phyloP scores from a whole-genome alignment of 2,113 vertebrate species.

The Noturus placidus region DNA sequence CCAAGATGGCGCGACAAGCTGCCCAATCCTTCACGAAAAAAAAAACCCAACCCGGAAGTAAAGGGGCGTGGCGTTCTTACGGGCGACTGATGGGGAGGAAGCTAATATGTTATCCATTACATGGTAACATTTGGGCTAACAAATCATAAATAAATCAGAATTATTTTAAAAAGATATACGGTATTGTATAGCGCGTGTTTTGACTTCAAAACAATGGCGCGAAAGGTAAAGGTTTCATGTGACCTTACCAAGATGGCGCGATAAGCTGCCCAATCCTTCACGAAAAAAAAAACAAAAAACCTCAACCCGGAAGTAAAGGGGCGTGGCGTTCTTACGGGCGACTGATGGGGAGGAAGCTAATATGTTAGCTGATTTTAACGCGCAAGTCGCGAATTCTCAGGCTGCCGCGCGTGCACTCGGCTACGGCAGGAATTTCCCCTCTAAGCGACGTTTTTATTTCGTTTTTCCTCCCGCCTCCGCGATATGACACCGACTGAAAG shows the following conservation, averaged over 20 bases:
- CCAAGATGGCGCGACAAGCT: too few species aligned
- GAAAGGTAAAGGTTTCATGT: not conserved
- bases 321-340: conserved; percentile 26
- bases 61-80: conserved; percentile 32
- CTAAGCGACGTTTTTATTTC: not conserved
- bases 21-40: too few species aligned
- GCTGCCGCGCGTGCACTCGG: not conserved
- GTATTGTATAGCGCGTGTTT: not conserved
- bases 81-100: conserved; percentile 3
- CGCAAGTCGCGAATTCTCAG: not conserved
- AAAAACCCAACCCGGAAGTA: conserved; percentile 36
- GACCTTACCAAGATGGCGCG: conserved; percentile 34
- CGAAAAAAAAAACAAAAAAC: not conserved
- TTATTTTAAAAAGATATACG: not conserved
- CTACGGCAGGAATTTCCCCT: not conserved
- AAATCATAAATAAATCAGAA: not conserved
- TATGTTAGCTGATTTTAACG: conserved; percentile 1
- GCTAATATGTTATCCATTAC: not conserved
- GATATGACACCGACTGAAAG: not conserved
- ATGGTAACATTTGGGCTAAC: too few species aligned
- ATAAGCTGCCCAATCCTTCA: not conserved
- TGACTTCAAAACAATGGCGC: not conserved
- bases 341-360: conserved; percentile 15
- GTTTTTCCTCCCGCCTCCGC: too few species aligned
- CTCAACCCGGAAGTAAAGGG: conserved; percentile 33